Conservation (phyloP, 2,888 invertebrate genomes). For the Caenorhabditis sulstoni region DNA sequence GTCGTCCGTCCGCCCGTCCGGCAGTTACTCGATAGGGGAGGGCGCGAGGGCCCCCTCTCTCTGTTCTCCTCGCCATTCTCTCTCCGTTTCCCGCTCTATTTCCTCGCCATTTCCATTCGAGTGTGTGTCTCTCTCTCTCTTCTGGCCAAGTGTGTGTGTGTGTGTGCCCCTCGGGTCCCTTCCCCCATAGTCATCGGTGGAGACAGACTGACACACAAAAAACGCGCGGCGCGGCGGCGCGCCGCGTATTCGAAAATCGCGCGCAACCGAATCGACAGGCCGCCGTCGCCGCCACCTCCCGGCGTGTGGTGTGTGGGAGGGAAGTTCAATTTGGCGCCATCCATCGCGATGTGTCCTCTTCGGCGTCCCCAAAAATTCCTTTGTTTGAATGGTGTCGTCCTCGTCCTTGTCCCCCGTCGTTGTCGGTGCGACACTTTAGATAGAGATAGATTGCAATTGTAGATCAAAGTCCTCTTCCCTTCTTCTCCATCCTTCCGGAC, state of each 20-base stretch:
- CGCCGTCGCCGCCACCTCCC: constrained; percentile 4
- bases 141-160: not conserved
- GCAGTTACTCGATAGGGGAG: constrained; percentile 49
- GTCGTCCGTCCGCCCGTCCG: constrained; percentile 32
- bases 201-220: constrained; percentile 39
- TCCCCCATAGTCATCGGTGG: constrained; percentile 5
- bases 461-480: not conserved
- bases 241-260: constrained; percentile 38
- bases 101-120: not conserved
- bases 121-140: not conserved
- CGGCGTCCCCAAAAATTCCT: constrained; percentile 11
- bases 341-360: too few relatives aligned
- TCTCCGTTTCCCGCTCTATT: constrained; percentile 11
- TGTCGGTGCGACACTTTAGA: too few relatives aligned
- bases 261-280: constrained; percentile 1
- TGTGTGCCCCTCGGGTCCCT: constrained; percentile 5
- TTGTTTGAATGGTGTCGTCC: not conserved
- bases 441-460: too few relatives aligned
- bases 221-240: constrained; percentile 28
- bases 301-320: constrained; percentile 25
- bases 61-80: not conserved
- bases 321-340: constrained; percentile 24
- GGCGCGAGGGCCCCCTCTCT: constrained; percentile 18
- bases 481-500: not conserved
- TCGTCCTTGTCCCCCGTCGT: too few relatives aligned